Evolutionary conservation across 2,113 vertebrate genomes (phyloP), one percentile per base, ranked within the genome.

Genomic region (Passer domesticus): DNA sequence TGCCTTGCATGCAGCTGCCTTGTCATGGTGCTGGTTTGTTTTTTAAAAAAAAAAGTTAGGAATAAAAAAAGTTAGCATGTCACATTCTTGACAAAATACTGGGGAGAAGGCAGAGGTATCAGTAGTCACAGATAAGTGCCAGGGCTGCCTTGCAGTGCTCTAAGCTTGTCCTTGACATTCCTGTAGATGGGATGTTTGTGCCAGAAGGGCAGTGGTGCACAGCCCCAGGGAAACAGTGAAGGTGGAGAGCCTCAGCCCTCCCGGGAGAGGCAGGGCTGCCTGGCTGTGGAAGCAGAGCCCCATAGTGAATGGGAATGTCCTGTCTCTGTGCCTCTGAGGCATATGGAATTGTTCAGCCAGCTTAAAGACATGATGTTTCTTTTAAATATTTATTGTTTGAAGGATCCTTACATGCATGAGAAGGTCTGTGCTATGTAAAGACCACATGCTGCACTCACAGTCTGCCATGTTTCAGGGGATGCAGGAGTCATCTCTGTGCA

Each of bases 401-500:
- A 66, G 58, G 41, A 23, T 49, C 10, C 14, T 64, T 24, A 44
- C 58, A 6, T 15, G 20, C 12, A 2, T 10, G 35, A 74, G 39
- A 33, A 46, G 9, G 5, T 18, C 49, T 22, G 31, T 18, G 2
- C 22, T 6, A 0, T 7, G 21, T 22, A 11, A 41, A 15, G 60
- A 13, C 14, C 0, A 4, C 21, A 3, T 9, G 33, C 19, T 67
- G 41, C 7, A 44, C 18, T 16, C 56, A 7, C 4, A 1, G 23
- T 24, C 21, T 18, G 9, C 12, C 6, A 0, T 1, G 1, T 25
- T 21, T 30, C 31, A 13, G 17, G 39, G 41, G n/a, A 46, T 17
- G 33, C 16, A n/a, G 11, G 18, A 24, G 47, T 5, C 3, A 0
- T 28, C 25, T 37, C 46, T 15, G 2, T 1, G 3, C 4, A 1